A percentile compares a stretch with the other conserved stretches of the same genome.
Evolutionary conservation across 2,797 vertebrate genomes (phyloP).

Genomic region (Brotula barbata): DNA sequence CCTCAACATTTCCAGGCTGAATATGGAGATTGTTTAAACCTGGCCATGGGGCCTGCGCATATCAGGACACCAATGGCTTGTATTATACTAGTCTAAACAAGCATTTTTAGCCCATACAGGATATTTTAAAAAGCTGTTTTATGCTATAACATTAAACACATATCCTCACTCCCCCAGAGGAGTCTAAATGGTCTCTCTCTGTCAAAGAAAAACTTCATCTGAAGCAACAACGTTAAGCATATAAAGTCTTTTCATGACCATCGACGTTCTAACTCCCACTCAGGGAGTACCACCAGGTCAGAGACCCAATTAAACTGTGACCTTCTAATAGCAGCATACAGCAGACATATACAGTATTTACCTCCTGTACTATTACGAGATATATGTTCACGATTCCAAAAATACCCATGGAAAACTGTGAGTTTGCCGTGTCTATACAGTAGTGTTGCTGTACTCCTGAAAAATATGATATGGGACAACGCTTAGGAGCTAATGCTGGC

Average conservation of each 20-base stretch:
- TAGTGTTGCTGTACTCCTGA: slow-evolving; percentile 7
- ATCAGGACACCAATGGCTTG: slow-evolving; percentile 50
- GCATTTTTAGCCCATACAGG: slow-evolving; percentile 30
- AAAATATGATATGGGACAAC: slow-evolving; percentile 7
- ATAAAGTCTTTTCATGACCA: slow-evolving; percentile 56
- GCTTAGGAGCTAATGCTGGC: slow-evolving; percentile 1
- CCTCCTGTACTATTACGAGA: slow-evolving; percentile 32
- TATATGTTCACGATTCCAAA: slow-evolving; percentile 38
- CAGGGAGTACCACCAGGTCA: slow-evolving; percentile 45
- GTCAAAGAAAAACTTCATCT: slow-evolving; percentile 30
- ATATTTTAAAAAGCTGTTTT: slow-evolving; percentile 33
- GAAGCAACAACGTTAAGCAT: slow-evolving; percentile 49
- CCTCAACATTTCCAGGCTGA: slow-evolving; percentile 41
- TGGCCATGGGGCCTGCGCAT: slow-evolving; percentile 12
- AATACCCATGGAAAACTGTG: slow-evolving; percentile 24
- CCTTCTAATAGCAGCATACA: slow-evolving; percentile 26
- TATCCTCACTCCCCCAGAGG: slow-evolving; percentile 18
- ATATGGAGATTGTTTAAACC: slow-evolving; percentile 50
- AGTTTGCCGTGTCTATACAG: slow-evolving; percentile 5
- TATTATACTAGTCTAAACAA: slow-evolving; percentile 43
- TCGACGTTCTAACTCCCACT: slow-evolving; percentile 32
- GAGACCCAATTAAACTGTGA: slow-evolving; percentile 55
- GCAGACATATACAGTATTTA: slow-evolving; percentile 25
- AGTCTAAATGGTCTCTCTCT: slow-evolving; percentile 31
- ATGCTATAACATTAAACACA: slow-evolving; percentile 27